These are phyloP conservation scores for Pavo muticus DNA, from an alignment of 2,113 vertebrate species.

Conservation along the genomic window DNA sequence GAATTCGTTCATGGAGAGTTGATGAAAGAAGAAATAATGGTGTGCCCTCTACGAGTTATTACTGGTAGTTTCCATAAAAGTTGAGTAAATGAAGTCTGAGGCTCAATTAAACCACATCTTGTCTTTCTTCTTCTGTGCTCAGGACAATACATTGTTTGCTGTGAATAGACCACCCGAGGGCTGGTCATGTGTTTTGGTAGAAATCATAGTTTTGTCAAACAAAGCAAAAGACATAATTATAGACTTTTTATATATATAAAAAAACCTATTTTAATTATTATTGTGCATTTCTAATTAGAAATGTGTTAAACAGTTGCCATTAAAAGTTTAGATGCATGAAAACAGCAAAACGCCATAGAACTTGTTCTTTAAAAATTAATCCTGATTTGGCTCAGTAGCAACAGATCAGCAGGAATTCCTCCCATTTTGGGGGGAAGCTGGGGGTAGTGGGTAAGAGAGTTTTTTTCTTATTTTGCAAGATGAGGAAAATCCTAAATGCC, in stretches of 20 bases:
- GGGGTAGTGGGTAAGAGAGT: neutral
- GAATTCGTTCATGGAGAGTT: neutral
- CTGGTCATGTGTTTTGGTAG: conserved; percentile 70
- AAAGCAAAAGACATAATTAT: conserved; percentile 61
- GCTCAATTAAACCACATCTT: conserved; percentile 52
- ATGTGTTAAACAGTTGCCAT: conserved; percentile 26
- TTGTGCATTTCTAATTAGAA: conserved; percentile 36
- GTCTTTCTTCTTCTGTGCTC: conserved; percentile 38
- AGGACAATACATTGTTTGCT: conserved; percentile 66
- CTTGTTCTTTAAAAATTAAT: neutral
- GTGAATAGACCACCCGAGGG: conserved; percentile 68
- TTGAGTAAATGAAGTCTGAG: conserved; percentile 46
- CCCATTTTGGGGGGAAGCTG: neutral
- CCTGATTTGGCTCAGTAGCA: neutral
- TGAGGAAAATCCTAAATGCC: neutral
- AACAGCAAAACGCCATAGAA: neutral
- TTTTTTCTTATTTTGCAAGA: neutral
- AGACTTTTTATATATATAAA: conserved; percentile 37
- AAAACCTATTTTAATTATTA: conserved; percentile 47
- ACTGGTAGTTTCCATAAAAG: conserved; percentile 50
- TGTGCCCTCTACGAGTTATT: neutral
- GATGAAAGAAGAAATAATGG: conserved; percentile 23
- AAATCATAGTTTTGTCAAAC: conserved; percentile 65
- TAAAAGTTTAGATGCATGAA: conserved; percentile 22
- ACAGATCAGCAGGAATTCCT: neutral